Base-by-base conservation (phyloP, 1,140 invertebrate species). In the Leguminivora glycinivorella region DNA sequence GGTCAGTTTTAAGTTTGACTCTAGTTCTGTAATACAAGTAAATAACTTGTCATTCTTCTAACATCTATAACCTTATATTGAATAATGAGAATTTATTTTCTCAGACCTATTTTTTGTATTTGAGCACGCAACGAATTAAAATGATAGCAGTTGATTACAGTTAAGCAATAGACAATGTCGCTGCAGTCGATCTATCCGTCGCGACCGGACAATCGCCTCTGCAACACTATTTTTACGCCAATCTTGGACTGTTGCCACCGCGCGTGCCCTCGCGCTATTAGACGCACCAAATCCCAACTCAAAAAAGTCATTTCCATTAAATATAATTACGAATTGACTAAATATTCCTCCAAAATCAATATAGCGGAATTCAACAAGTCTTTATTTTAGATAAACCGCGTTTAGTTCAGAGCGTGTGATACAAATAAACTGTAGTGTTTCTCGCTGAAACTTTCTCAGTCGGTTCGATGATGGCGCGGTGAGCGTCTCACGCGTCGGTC, bases 181-280 rank as follows among this genome's bases (percentile, higher is more conserved):
- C 67, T 82, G 79, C 79, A 78, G 85, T 83, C 83, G 81, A 87
- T 83, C 81, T 77, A 75, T 79, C 82, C 83, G 80, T 84, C 80
- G 79, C 58, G 74, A 72, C 80, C 84, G 80, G 80, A 86, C 86
- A 87, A 89, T 89, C 82, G 87, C 83, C 83, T 85, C 78, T 81
- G 77, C 83, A 83, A 82, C 73, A 84, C 88, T 91, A 91, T 91
- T 91, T 91, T 91, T 91, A 90, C 78, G 74, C 70, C 73, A 80
- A 77, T 83, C 75, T 89, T 91, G 89, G 89, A 85, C 71, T 73
- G 52, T 75, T 85, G 89, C 89, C 89, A 91, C 79, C 77, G 79
- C 76, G 74, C 76, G 77, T 81, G 83, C 83, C 79, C 82, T 83
- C 75, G 74, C 74, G 80, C 79, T 81, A 86, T 79, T 85, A 83